Percentiles rank a stretch among this genome's conserved stretches.
phyloP scores from a whole-genome alignment of 2,888 invertebrate genomes.

The Sesia bembeciformis region DNA sequence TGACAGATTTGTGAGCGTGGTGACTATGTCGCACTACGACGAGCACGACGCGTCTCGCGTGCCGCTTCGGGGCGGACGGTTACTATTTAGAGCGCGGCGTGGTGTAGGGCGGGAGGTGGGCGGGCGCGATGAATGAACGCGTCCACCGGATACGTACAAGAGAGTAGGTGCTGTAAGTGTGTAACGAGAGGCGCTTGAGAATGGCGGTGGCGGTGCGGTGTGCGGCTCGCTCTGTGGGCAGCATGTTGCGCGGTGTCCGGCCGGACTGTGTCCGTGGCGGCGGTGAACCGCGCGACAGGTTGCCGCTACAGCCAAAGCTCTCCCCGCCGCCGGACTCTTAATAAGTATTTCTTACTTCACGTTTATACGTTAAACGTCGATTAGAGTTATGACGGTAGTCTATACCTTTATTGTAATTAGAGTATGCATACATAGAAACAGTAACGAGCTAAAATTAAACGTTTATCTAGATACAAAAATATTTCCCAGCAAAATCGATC shows the following conservation, averaged over 20 bases:
- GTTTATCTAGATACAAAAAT: background rate
- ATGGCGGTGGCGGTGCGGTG: slow-evolving; percentile 60
- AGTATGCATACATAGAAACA: background rate
- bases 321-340: slow-evolving; percentile 36
- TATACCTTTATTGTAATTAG: background rate
- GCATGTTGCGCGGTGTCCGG: slow-evolving; percentile 57
- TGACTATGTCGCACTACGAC: slow-evolving; percentile 38
- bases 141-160: slow-evolving; percentile 55
- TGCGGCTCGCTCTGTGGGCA: slow-evolving; percentile 60
- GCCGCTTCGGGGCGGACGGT: slow-evolving; percentile 35
- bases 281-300: slow-evolving; percentile 1
- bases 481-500: too few species aligned
- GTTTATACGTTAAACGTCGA: background rate
- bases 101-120: slow-evolving; percentile 46
- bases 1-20: slow-evolving; percentile 52
- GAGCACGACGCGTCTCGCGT: slow-evolving; percentile 40
- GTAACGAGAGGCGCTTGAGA: slow-evolving; percentile 58
- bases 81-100: slow-evolving; percentile 61
- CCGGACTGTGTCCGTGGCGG: slow-evolving; percentile 34
- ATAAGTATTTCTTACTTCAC: background rate
- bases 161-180: slow-evolving; percentile 62
- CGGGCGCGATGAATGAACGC: slow-evolving; percentile 58
- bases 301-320: slow-evolving; percentile 21
- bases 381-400: background rate
- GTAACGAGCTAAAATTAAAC: background rate